A percentile compares a stretch with the other conserved stretches of the same genome.
These are phyloP conservation scores for Anguilla rostrata DNA, from an alignment of 2,113 vertebrate genomes.

Conservation along the genomic window DNA sequence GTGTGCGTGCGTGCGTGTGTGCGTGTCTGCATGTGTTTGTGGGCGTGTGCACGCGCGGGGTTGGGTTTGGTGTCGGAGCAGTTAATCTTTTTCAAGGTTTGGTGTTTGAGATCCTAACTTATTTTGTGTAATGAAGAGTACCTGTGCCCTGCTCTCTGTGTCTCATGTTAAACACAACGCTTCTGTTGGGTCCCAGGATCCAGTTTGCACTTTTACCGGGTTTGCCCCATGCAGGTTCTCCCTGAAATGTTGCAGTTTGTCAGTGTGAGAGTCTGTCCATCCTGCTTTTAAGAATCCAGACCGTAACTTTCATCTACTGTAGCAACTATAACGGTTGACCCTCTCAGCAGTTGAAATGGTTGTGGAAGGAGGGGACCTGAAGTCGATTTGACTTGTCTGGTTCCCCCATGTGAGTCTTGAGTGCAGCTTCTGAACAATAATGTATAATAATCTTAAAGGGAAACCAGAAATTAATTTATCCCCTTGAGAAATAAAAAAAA, in stretches of 20 bases:
- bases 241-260: background rate
- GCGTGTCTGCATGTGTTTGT: no score
- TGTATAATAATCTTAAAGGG: background rate
- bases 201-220: background rate
- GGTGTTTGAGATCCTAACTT: conserved; percentile 16
- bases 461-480: background rate
- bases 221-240: background rate
- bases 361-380: background rate
- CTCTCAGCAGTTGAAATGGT: background rate
- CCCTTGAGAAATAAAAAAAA: background rate
- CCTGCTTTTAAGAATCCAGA: background rate
- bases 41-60: background rate
- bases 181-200: background rate
- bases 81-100: conserved; percentile 16
- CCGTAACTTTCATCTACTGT: background rate
- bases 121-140: conserved; percentile 18
- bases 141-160: background rate
- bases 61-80: background rate
- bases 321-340: background rate
- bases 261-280: background rate
- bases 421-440: background rate
- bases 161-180: background rate
- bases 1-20: background rate
- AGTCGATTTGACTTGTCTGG: background rate
- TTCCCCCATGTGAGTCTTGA: background rate